Percentiles rank a stretch among this genome's conserved stretches.
Conservation (phyloP, 1,140 invertebrate species). For the Drosophila bocqueti region DNA sequence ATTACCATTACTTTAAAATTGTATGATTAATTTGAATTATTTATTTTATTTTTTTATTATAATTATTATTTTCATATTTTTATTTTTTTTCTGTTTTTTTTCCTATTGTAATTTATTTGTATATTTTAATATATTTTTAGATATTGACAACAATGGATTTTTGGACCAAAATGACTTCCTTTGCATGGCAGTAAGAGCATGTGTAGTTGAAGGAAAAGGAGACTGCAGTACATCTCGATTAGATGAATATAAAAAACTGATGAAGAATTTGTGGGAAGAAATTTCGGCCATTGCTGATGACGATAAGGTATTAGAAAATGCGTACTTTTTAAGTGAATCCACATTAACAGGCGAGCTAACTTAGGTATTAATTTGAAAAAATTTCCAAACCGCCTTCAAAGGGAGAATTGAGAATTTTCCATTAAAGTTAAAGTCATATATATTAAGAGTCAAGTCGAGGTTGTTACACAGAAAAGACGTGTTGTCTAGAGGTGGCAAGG, state of each 20-base stretch:
- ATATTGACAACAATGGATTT: conserved; percentile 93
- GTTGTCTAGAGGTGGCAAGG: no score
- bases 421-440: no score
- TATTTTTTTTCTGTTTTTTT: not conserved
- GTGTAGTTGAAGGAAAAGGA: conserved; percentile 92
- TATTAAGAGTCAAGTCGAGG: no score
- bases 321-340: not conserved
- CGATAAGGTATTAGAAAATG: conserved; percentile 89
- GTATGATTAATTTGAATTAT: no score
- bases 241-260: conserved; percentile 92
- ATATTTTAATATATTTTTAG: conserved; percentile 83
- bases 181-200: conserved; percentile 91
- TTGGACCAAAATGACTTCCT: conserved; percentile 93
- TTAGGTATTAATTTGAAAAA: no score
- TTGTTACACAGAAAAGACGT: no score
- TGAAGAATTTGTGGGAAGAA: conserved; percentile 93
- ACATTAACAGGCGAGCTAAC: no score
- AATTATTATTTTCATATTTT: no score
- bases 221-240: conserved; percentile 89
- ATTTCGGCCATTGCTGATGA: conserved; percentile 93
- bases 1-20: no score
- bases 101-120: not conserved
- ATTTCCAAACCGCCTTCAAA: no score
- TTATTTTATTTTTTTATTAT: no score
- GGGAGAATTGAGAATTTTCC: no score